Percentiles rank a stretch among this genome's conserved stretches.
phyloP scores from a whole-genome alignment of 2,888 invertebrate genomes.

The Papilio protenor region DNA sequence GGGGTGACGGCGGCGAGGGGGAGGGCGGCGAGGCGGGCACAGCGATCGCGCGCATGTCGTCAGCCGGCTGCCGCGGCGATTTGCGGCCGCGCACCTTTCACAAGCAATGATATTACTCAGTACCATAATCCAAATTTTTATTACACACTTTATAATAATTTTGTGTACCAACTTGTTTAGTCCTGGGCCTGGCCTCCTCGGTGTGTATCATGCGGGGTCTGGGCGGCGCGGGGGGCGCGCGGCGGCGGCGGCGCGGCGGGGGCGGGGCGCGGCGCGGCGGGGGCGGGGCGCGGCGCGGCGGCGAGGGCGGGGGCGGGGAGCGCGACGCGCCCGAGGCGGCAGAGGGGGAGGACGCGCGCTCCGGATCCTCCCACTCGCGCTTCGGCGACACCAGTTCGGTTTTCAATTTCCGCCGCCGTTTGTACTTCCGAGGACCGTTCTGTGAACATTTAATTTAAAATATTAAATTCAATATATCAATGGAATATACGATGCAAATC shows the following conservation, averaged over 20 bases:
- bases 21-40: constrained; percentile 50
- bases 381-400: constrained; percentile 40
- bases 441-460: constrained; percentile 56
- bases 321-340: constrained; percentile 50
- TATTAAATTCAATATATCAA: not conserved
- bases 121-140: not conserved
- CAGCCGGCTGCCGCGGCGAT: constrained; percentile 73
- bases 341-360: constrained; percentile 55
- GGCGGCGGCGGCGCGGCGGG: constrained; percentile 62
- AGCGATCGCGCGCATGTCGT: constrained; percentile 72
- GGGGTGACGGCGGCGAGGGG: constrained; percentile 37
- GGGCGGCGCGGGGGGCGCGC: constrained; percentile 70
- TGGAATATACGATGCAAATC: not conserved
- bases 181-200: constrained; percentile 85
- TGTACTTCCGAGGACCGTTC: constrained; percentile 91
- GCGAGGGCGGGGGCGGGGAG: constrained; percentile 81
- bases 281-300: constrained; percentile 47
- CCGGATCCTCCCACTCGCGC: constrained; percentile 52
- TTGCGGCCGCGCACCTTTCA: constrained; percentile 61
- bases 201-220: constrained; percentile 92
- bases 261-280: constrained; percentile 47
- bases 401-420: constrained; percentile 90
- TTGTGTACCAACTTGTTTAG: constrained; percentile 82
- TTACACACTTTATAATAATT: not conserved
- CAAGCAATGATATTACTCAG: not conserved